Evolutionary conservation across 2,113 vertebrate genomes (phyloP), one percentile per base, ranked within the genome.

Genomic region (Gymnorhina tibicen): DNA sequence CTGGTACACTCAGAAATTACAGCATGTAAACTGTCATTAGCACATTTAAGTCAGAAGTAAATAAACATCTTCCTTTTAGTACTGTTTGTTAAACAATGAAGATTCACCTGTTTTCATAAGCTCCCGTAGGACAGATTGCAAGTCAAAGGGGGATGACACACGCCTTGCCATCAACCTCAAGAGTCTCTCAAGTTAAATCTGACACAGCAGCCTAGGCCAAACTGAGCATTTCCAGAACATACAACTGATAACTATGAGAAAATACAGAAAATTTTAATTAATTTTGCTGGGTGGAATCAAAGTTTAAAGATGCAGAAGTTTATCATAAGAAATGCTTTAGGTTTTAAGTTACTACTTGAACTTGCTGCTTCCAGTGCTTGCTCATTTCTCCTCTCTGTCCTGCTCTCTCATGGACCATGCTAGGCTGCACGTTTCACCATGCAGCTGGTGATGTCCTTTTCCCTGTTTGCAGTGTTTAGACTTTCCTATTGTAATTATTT

Each of bases 91-190:
- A 89, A 85, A 77, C 46, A 85, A 35, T 22, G 16, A 53, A n/a
- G 10, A 23, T 76, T 87, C 44, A 59, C 41, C 39, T 78, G 27
- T 47, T 75, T 75, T 49, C 22, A 0, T 16, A 68, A 63, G 7
- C 33, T 42, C 47, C 20, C 2, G 1, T 2, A 22, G 41, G 39
- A 42, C 44, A 59, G 12, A 47, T 0, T 39, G 42, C 76, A 73
- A 87, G 53, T 16, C 32, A 63, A 91, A 46, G 55, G 28, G 30
- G 7, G 7, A 63, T 28, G 22, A 50, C 9, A 20, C 7, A 16
- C 1, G 58, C 20, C 55, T 56, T 68, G 49, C n/a, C 55, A 79
- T 23, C 46, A 53, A 2, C 13, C 44, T 87, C 66, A 68, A 50
- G 56, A 69, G 60, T 28, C 23, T 35, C 30, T 5, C 39, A 59